Percentiles rank a stretch among this genome's conserved stretches.
phyloP scores from a whole-genome alignment of 2,113 vertebrate genomes.

The Galeopterus variegatus region DNA sequence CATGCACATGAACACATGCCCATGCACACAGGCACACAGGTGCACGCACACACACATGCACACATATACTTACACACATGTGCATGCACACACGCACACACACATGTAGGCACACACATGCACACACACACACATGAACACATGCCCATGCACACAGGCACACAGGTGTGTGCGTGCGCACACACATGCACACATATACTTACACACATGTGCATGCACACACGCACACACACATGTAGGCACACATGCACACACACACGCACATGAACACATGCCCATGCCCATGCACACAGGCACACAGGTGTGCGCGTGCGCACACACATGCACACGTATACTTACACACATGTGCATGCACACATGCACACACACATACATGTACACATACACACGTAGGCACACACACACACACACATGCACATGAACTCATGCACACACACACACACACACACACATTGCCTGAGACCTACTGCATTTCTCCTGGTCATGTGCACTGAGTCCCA shows the following conservation, averaged over 20 bases:
- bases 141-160: accelerated
- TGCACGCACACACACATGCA: too few relatives aligned
- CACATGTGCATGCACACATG: too few relatives aligned
- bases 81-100: neutral
- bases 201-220: accelerated
- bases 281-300: neutral
- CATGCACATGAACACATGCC: too few relatives aligned
- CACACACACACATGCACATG: neutral
- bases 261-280: too few relatives aligned
- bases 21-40: neutral
- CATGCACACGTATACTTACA: too few relatives aligned
- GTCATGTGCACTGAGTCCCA: accelerated
- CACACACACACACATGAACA: accelerated
- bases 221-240: too few relatives aligned
- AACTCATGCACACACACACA: accelerated
- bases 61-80: too few relatives aligned
- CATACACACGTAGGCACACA: too few relatives aligned
- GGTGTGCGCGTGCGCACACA: too few relatives aligned
- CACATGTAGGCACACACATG: too few relatives aligned
- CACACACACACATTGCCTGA: neutral
- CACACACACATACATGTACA: neutral
- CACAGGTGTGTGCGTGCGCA: too few relatives aligned
- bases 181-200: neutral
- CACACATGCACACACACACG: too few relatives aligned
- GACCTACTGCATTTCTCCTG: neutral